Percentiles rank a stretch among this genome's conserved stretches.
Conservation (phyloP, 2,113 vertebrate genomes). For the Calidris pygmaea region DNA sequence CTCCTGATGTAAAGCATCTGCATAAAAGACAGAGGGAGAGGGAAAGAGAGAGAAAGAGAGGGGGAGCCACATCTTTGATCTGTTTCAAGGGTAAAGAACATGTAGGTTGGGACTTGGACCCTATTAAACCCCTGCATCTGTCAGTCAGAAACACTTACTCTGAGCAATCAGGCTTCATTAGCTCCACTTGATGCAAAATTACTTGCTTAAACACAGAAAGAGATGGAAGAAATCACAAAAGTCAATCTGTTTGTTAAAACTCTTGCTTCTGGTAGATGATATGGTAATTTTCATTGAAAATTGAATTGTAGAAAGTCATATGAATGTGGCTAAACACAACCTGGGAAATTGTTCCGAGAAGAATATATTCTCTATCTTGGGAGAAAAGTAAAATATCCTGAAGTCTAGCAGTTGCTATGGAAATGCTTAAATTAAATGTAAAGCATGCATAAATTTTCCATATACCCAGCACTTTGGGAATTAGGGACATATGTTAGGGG, state of each 20-base stretch:
- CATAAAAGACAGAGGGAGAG: not conserved
- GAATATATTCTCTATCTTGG: not conserved
- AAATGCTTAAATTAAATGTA: slow-evolving; percentile 59
- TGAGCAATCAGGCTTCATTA: not conserved
- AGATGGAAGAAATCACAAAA: not conserved
- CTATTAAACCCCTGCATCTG: not conserved
- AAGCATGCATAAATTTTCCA: slow-evolving; percentile 50
- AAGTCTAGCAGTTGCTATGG: slow-evolving; percentile 53
- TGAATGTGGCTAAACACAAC: slow-evolving; percentile 54
- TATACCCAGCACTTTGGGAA: slow-evolving; percentile 3
- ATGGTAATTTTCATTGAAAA: slow-evolving; percentile 38
- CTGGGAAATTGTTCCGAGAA: slow-evolving; percentile 8
- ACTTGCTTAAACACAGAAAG: not conserved
- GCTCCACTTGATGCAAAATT: not conserved
- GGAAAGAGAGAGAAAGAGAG: not conserved
- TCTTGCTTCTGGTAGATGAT: not conserved
- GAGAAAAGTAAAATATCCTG: slow-evolving; percentile 30
- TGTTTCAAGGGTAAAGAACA: not conserved
- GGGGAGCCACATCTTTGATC: not conserved
- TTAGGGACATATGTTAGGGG: not conserved
- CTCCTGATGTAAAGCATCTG: not conserved
- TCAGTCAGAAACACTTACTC: not conserved
- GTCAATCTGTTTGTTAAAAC: not conserved
- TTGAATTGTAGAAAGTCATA: not conserved
- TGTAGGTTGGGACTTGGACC: not conserved